Evolutionary conservation across 2,888 invertebrate genomes (phyloP), one percentile per base, ranked within the genome.

Genomic region (Cistogaster globosa): DNA sequence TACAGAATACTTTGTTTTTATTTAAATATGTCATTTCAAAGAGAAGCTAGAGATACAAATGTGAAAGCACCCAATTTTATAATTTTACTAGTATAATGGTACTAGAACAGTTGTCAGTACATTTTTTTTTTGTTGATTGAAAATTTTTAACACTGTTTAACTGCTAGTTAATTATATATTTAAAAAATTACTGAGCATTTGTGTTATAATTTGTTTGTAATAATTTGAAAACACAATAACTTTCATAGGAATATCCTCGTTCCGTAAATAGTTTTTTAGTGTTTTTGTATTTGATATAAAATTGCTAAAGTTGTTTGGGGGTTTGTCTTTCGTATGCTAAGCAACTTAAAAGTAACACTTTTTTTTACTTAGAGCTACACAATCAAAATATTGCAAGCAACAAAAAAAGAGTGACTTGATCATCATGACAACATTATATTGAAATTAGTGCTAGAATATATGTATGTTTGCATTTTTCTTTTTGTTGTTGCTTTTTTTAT

Each of bases 251-350:
- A 7, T 57, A 16, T 5, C 26, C 26, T 57, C 26, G 57, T 51
- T 36, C 32, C 20, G 14, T 20, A 20, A 20, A 58, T 58, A 51
- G 11, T 1, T 38, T 38, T 4, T 38, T 38, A 11, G 8, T 32
- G 16, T n/a, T 9, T 51, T 2, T 55, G 32, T 26, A 63, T 51
- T 74, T 65, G 38, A 63, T 75, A 63, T 74, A 69, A 84, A 63
- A 84, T 81, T 84, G 77, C 83, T 71, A 55, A 84, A 84, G 83
- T 84, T 79, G 74, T 79, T 79, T 75, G 53, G 83, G 75, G 83
- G 79, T 71, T 84, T 79, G 69, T 76, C 65, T 79, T 84, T 79
- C 58, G 75, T 84, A 65, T 71, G 60, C 74, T 71, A 84, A 79
- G 71, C 79, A 75, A 75, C 78, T 79, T 83, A 83, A 78, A 78